Conservation (phyloP, 2,113 vertebrate genomes). For the Thalassoma bifasciatum region DNA sequence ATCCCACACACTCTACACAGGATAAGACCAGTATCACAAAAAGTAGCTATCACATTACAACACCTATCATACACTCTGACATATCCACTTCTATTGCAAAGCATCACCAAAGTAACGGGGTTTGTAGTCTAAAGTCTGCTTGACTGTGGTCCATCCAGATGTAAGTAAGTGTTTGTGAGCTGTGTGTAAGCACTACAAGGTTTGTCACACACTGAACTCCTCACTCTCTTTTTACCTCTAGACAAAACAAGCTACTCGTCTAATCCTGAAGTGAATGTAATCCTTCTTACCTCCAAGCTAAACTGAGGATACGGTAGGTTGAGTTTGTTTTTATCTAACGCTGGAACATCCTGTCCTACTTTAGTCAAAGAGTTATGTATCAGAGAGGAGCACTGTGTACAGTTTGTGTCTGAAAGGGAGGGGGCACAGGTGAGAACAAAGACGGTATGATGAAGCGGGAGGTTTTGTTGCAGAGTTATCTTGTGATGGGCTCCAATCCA, state of each 20-base stretch:
- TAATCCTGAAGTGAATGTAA: constrained; percentile 84
- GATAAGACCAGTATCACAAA: no score
- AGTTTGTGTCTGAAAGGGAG: neutral
- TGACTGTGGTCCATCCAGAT: constrained; percentile 15
- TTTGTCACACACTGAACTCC: constrained; percentile 33
- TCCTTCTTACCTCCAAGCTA: constrained; percentile 85
- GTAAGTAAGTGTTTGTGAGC: constrained; percentile 8
- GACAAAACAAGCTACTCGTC: constrained; percentile 85
- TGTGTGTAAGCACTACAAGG: constrained; percentile 1
- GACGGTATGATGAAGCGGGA: neutral
- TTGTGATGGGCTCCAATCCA: no score
- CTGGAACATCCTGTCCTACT: constrained; percentile 88
- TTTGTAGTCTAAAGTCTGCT: constrained; percentile 7
- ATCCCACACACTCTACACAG: no score
- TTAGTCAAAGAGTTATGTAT: constrained; percentile 78
- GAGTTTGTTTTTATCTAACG: constrained; percentile 83
- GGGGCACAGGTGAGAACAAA: constrained; percentile 56
- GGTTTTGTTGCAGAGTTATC: neutral
- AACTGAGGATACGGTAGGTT: constrained; percentile 80
- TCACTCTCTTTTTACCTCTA: constrained; percentile 68
- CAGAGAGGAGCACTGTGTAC: constrained; percentile 38
- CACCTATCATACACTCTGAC: no score
- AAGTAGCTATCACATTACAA: no score
- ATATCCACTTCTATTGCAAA: no score
- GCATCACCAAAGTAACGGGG: no score